Conservation (phyloP, 2,888 invertebrate genomes). For the Orchesella flavescens region DNA sequence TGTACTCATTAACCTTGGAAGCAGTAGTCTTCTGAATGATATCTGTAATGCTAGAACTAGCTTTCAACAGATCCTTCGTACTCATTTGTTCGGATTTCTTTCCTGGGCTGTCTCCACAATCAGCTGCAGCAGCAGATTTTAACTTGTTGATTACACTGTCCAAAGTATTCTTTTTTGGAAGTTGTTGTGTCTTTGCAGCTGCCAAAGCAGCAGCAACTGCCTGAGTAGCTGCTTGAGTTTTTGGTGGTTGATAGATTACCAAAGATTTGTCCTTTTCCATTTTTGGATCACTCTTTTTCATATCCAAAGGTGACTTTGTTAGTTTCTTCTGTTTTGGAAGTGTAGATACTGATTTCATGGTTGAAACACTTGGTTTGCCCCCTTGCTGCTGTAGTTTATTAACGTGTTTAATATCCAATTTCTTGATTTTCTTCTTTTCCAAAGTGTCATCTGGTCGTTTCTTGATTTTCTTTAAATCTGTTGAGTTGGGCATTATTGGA, state of each 20-base stretch:
- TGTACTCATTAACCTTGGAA: conserved; percentile 67
- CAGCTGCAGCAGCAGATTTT: conserved; percentile 76
- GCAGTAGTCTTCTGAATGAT: conserved; percentile 66
- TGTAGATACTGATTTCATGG: conserved; percentile 70
- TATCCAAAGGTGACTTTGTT: conserved; percentile 39
- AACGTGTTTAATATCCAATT: conserved; percentile 42
- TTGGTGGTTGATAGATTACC: conserved; percentile 57
- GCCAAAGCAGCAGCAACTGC: conserved; percentile 62
- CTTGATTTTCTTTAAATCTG: conserved; percentile 49
- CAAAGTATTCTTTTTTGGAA: conserved; percentile 78
- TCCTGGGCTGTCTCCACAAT: conserved; percentile 11
- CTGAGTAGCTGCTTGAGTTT: conserved; percentile 50
- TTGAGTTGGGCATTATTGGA: conserved; percentile 78
- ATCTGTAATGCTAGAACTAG: conserved; percentile 69
- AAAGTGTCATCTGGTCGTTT: conserved; percentile 43
- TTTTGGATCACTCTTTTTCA: conserved; percentile 34
- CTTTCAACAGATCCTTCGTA: conserved; percentile 68
- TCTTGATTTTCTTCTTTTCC: conserved; percentile 53
- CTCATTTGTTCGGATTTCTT: conserved; percentile 57
- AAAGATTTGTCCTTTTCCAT: conserved; percentile 66
- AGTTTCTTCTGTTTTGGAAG: conserved; percentile 51
- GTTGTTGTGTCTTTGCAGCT: conserved; percentile 37
- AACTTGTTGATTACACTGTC: conserved; percentile 91
- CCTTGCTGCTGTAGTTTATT: conserved; percentile 52
- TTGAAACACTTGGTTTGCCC: conserved; percentile 71